These are phyloP conservation scores for Pseudopodoces humilis DNA, from an alignment of 2,113 vertebrate species.

Conservation along the genomic window DNA sequence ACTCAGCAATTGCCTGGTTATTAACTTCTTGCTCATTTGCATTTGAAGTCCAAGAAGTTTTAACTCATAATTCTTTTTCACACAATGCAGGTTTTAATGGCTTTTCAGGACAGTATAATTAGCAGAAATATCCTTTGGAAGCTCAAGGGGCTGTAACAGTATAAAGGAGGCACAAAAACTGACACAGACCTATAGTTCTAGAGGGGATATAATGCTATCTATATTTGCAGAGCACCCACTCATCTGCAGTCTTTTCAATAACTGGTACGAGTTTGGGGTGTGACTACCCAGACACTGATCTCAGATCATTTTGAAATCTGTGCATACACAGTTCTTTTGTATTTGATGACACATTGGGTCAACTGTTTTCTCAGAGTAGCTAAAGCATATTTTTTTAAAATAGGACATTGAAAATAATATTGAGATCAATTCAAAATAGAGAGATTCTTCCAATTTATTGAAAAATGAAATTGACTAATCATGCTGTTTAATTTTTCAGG, in stretches of 20 bases:
- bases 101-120: not conserved
- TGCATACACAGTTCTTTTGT: not conserved
- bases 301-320: not conserved
- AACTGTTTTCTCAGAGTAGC: not conserved
- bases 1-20: not conserved
- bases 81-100: not conserved
- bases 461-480: not conserved
- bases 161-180: not conserved
- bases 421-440: not conserved
- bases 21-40: not conserved
- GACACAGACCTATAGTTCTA: not conserved
- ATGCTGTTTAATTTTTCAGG: not conserved
- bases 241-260: not conserved
- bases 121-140: not conserved
- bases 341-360: not conserved
- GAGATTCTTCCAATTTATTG: not conserved
- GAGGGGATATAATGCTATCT: not conserved
- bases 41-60: not conserved
- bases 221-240: not conserved
- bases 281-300: not conserved
- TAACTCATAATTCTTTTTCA: not conserved
- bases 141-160: not conserved
- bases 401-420: not conserved
- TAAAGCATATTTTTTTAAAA: not conserved
- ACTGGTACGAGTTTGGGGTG: not conserved